Base-by-base conservation (phyloP, 2,888 invertebrate species). In the Limnephilus auricula region DNA sequence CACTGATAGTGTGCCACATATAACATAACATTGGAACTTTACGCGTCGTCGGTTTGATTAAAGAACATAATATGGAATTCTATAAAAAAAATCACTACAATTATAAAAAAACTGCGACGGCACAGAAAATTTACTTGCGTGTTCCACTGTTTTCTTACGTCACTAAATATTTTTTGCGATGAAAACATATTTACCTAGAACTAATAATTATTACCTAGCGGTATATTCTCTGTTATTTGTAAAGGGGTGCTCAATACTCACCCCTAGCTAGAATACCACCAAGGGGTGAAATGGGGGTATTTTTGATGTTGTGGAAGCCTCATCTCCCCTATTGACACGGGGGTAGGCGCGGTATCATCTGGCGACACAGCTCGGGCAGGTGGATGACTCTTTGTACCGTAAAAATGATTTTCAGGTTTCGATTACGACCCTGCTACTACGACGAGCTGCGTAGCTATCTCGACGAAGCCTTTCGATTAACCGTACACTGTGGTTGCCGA, bases 331-430 rank as follows among this genome's bases (percentile, higher is more conserved):
- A 34, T 25, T 78, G 87, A 65, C 40, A 45, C 45, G 65, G 40
- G 34, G 37, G 37, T 83, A 18, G n/a, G 34, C 32, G 34, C 65
- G 84, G 12, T 88, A 78, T 78, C 78, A 31, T 6, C 31, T 10
- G 79, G 37, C 79, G 13, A 30, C 65, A 32, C 79, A 78, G 34
- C 32, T 31, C 65, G 30, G 85, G 37, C 40, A 85, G 85, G 37
- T 87, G 65, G 31, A 32, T 88, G 78, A 88, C 65, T 34, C 78
- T 88, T 88, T 88, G 87, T 88, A 32, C 37, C n/a, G n/a, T 13
- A 37, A 50, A 88, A 88, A 78, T 78, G 34, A 78, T 88, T 85
- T 86, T 88, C 32, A 88, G 87, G 87, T n/a, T 87, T 88, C 78
- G 32, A 15, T 34, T 25, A 30, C 18, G 34, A 40, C 45, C 5